Conservation (phyloP, 2,113 vertebrate genomes). For the Leptosomus discolor region DNA sequence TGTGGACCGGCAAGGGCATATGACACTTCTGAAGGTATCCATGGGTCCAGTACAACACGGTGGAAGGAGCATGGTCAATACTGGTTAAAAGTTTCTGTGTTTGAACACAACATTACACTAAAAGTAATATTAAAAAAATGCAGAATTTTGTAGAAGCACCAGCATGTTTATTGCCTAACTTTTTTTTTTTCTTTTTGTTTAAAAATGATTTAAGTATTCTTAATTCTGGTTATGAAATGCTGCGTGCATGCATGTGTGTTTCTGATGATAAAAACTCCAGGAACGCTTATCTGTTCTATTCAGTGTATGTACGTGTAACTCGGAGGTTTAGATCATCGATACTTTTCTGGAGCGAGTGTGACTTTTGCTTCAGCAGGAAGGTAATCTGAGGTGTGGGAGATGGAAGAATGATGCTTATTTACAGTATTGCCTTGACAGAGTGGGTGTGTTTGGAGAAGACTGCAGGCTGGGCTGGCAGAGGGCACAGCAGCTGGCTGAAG, state of each 20-base stretch:
- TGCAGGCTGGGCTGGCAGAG: not conserved
- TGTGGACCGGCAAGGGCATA: fast-evolving
- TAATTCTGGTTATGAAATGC: not conserved
- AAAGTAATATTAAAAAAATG: not conserved
- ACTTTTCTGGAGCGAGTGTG: not conserved
- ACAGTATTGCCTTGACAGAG: not conserved
- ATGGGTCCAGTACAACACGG: fast-evolving
- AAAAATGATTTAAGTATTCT: not conserved
- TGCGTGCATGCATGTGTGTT: not conserved
- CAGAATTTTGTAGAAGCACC: not conserved
- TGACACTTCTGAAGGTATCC: not conserved
- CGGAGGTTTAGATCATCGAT: not conserved
- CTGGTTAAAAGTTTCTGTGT: not conserved
- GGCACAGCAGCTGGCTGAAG: not conserved
- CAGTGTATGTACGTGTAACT: fast-evolving
- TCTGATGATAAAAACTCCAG: not conserved
- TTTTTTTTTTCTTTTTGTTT: not conserved
- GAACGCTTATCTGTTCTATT: not conserved
- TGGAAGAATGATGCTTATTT: not conserved
- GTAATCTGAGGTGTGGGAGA: not conserved
- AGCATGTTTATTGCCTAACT: not conserved
- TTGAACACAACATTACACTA: not conserved
- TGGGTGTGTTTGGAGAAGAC: not conserved
- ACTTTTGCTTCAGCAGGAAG: not conserved
- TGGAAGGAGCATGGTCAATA: not conserved